These are phyloP conservation scores for Esox lucius DNA, from an alignment of 2,797 vertebrate genomes.

Conservation along the genomic window DNA sequence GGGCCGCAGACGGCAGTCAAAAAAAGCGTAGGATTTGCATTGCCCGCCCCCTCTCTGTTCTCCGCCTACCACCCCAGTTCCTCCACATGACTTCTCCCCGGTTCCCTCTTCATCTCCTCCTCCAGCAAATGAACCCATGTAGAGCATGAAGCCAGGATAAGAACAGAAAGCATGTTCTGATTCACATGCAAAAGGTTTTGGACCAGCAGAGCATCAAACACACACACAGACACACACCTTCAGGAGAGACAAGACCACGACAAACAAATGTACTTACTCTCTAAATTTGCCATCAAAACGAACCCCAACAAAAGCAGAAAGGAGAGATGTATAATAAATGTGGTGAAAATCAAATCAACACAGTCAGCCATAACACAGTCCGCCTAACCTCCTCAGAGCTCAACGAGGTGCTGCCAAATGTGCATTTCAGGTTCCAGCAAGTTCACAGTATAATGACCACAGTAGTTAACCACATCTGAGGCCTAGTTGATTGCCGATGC, in stretches of 20 bases:
- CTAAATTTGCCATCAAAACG: slow-evolving; percentile 78
- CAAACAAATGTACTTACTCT: slow-evolving; percentile 77
- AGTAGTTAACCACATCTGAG: neutral
- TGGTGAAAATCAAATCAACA: slow-evolving; percentile 26
- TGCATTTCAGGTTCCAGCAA: neutral
- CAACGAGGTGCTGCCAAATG: neutral
- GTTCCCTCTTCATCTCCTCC: neutral
- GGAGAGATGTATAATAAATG: slow-evolving; percentile 61
- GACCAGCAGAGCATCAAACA: slow-evolving; percentile 61
- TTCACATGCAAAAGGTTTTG: slow-evolving; percentile 57
- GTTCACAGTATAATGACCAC: neutral
- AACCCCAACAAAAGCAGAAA: slow-evolving; percentile 66
- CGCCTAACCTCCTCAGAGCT: neutral
- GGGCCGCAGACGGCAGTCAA: too few relatives aligned
- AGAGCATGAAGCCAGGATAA: slow-evolving; percentile 39
- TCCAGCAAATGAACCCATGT: slow-evolving; percentile 1
- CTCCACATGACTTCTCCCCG: neutral
- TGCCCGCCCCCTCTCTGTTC: neutral
- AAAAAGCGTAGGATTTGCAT: too few relatives aligned
- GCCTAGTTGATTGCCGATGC: neutral
- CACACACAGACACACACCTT: slow-evolving; percentile 50
- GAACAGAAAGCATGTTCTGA: slow-evolving; percentile 50
- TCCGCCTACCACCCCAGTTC: neutral
- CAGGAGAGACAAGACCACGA: slow-evolving; percentile 56
- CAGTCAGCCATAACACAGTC: too few relatives aligned